Percentiles rank a stretch among this genome's conserved stretches.
Conservation (phyloP, 2,113 vertebrate species). For the Puntigrus tetrazona region DNA sequence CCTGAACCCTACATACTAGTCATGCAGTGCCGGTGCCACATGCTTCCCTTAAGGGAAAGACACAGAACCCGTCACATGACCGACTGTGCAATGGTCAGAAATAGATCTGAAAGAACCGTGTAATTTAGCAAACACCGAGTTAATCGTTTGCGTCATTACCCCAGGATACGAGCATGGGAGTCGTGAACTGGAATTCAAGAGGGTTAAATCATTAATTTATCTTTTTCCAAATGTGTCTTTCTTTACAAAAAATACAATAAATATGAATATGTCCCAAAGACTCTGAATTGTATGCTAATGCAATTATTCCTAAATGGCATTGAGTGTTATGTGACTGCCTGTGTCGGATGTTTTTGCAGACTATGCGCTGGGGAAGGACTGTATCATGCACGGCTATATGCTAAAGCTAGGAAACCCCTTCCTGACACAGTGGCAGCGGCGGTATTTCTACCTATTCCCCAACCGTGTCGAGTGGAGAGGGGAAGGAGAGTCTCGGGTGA, state of each 20-base stretch:
- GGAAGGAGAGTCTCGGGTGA: constrained; percentile 94
- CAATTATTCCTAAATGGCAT: not conserved
- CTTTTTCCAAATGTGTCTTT: not conserved
- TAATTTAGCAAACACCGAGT: not conserved
- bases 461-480: constrained; percentile 97
- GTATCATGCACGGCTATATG: constrained; percentile 97
- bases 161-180: not conserved
- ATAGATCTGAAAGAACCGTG: constrained; percentile 11
- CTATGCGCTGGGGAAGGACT: constrained; percentile 95
- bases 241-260: not conserved
- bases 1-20: not conserved
- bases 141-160: not conserved
- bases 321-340: constrained; percentile 26
- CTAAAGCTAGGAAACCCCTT: constrained; percentile 95
- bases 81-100: not conserved
- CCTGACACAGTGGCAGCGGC: constrained; percentile 95
- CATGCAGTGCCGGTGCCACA: not conserved
- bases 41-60: constrained; percentile 18
- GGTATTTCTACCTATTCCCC: constrained; percentile 98
- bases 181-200: not conserved
- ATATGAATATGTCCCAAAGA: not conserved
- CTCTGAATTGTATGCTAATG: not conserved
- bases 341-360: constrained; percentile 71
- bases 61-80: constrained; percentile 21
- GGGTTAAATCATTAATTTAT: not conserved